Evolutionary conservation across 1,140 invertebrate genomes (phyloP).

Genomic region (Anastrepha obliqua): DNA sequence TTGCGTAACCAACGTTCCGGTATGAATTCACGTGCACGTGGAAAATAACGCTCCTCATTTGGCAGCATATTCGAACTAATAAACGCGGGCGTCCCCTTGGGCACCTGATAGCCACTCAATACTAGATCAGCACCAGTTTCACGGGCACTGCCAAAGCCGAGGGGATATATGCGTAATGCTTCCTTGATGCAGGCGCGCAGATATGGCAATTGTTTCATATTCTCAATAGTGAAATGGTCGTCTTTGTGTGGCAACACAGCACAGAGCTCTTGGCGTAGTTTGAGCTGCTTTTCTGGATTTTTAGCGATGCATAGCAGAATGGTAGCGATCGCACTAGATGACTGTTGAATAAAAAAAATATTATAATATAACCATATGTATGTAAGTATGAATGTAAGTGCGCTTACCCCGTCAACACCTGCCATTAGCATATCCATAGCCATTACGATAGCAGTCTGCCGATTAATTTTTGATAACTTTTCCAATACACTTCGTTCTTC

Average conservation of each 20-base stretch:
- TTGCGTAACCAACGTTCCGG: conserved; percentile 78
- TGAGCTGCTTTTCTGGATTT: conserved; percentile 78
- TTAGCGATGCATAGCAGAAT: conserved; percentile 67
- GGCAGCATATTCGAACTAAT: conserved; percentile 74
- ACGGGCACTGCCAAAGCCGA: conserved; percentile 76
- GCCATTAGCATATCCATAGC: conserved; percentile 71
- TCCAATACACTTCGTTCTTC: conserved; percentile 69
- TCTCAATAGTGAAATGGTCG: conserved; percentile 76
- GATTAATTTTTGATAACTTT: conserved; percentile 74
- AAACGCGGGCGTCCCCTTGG: conserved; percentile 77
- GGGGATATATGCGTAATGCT: conserved; percentile 77
- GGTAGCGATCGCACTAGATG: neutral
- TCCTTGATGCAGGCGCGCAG: conserved; percentile 82
- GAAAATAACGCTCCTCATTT: conserved; percentile 75
- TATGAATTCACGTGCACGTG: conserved; percentile 76
- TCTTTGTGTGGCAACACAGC: conserved; percentile 74
- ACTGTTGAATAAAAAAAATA: neutral
- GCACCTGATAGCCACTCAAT: conserved; percentile 77
- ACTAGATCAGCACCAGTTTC: conserved; percentile 76
- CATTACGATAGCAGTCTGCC: conserved; percentile 73
- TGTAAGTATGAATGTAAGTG: neutral
- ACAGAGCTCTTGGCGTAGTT: conserved; percentile 80
- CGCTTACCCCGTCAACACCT: conserved; percentile 71
- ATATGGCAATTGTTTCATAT: conserved; percentile 77
- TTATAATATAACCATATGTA: neutral